These are phyloP conservation scores for Macaria liturata DNA, from an alignment of 2,888 invertebrate genomes.

Conservation along the genomic window DNA sequence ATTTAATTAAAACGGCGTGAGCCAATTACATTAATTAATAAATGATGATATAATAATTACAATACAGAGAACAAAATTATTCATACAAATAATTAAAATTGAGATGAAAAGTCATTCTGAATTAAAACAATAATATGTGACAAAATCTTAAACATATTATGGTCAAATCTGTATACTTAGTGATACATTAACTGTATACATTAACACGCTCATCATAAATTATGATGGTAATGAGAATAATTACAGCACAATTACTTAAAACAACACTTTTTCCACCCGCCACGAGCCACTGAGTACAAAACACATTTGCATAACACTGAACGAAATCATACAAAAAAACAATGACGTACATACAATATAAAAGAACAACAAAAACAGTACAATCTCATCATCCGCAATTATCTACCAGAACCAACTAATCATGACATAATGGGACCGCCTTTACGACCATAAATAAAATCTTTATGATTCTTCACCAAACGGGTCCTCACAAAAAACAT, in stretches of 20 bases:
- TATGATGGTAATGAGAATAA: constrained; percentile 1
- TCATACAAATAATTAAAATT: too few relatives aligned
- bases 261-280: constrained; percentile 10
- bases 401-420: constrained; percentile 62
- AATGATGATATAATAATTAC: too few relatives aligned
- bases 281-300: constrained; percentile 15
- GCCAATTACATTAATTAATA: too few relatives aligned
- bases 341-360: constrained; percentile 28
- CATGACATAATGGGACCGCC: constrained; percentile 69
- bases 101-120: too few relatives aligned
- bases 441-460: constrained; percentile 62
- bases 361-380: constrained; percentile 47
- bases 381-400: constrained; percentile 67
- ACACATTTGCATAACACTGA: constrained; percentile 34
- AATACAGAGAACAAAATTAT: too few relatives aligned
- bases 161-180: too few relatives aligned
- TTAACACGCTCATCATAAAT: not conserved
- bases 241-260: constrained; percentile 3
- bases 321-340: constrained; percentile 36
- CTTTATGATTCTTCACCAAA: constrained; percentile 58
- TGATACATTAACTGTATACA: too few relatives aligned
- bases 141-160: too few relatives aligned
- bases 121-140: too few relatives aligned
- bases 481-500: constrained; percentile 59
- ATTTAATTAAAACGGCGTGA: too few relatives aligned